Evolutionary conservation across 1,140 invertebrate genomes (phyloP), one percentile per base, ranked within the genome.

Genomic region (Caenorhabditis brenneri): DNA sequence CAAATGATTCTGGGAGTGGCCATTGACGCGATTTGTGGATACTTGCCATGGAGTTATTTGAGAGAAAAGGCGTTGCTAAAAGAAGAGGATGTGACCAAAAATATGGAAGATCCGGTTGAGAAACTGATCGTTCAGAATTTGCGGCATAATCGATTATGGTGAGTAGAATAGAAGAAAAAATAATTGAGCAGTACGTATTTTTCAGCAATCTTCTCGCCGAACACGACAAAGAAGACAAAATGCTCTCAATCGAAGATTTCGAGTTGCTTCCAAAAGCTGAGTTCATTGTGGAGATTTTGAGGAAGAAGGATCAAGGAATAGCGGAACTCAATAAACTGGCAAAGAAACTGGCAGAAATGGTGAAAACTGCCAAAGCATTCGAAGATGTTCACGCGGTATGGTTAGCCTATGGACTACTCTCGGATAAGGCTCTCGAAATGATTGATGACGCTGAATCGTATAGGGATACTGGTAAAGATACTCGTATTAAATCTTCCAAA

Each of bases 171-270:
- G 12, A 49, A 19, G 42, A 46, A 51, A 51, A n/a, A 51, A 51
- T 19, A n/a, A 19, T 0, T 51, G 15, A n/a, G 1, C n/a, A 1
- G 12, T n/a, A 16, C n/a, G 0, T 9, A 24, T 74, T 46, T 60
- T 65, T 9, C 65, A 74, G 65, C n/a, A n/a, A 42, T n/a, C 65
- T 74, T 5, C 65, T 74, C 65, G 22, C 33, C 36, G 65, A 74
- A n/a, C 65, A 74, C 36, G n/a, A 74, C 36, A 74, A 74, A 74
- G 12, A n/a, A 10, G 36, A 42, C n/a, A 42, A 12, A n/a, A 33
- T 33, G 7, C 9, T 74, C 36, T 42, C 65, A n/a, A 22, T 74
- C 9, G 65, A 74, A 24, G 65, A 74, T 12, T 74, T 74, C 9
- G 65, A 74, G 10, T 4, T 22, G 0, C 36, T 74, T 9, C 65